phyloP scores from a whole-genome alignment of 1,140 invertebrate species.

The Mizuhopecten yessoensis region DNA sequence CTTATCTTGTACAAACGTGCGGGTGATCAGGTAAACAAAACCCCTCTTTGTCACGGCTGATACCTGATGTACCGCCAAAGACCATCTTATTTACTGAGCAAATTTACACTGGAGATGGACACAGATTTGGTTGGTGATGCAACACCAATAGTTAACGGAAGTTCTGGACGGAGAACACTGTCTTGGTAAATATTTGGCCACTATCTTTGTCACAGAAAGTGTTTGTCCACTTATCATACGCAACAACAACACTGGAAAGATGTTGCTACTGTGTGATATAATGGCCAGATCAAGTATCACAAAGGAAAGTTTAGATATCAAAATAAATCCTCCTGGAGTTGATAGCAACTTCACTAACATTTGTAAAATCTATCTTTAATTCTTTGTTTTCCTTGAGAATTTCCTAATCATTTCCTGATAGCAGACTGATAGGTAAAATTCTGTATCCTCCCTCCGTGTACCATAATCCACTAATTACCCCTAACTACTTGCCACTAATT shows the following conservation, averaged over 20 bases:
- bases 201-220: constrained; percentile 28
- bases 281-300: neutral
- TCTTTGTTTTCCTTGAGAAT: too few relatives aligned
- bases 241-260: neutral
- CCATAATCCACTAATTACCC: too few relatives aligned
- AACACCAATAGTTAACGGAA: neutral
- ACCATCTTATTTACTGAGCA: neutral
- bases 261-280: neutral
- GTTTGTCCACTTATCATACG: neutral
- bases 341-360: neutral
- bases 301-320: neutral
- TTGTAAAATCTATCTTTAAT: neutral
- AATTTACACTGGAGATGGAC: neutral
- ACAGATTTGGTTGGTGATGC: neutral
- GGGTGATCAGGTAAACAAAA: constrained; percentile 21
- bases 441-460: too few relatives aligned
- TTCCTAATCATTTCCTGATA: too few relatives aligned
- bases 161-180: neutral
- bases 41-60: neutral
- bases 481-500: too few relatives aligned
- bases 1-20: constrained; percentile 27
- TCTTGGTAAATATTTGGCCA: neutral
- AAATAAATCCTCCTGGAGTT: neutral
- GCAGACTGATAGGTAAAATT: too few relatives aligned
- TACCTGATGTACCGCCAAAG: constrained; percentile 36